Evolutionary conservation across 2,888 invertebrate genomes (phyloP).

Genomic region (Adelognathus sp.): DNA sequence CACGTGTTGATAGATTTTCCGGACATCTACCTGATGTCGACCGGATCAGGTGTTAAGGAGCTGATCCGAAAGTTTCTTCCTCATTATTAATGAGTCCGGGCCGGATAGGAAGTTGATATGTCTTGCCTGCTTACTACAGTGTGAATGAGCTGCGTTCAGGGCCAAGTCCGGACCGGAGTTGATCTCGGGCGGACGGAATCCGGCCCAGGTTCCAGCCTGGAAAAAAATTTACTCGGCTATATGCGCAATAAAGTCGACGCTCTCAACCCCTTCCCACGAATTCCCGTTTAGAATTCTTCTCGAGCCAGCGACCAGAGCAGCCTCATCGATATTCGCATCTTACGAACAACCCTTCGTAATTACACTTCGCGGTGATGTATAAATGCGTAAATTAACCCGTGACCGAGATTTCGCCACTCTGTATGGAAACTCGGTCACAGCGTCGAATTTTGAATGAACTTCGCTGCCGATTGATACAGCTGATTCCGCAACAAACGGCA

Average conservation of each 20-base stretch:
- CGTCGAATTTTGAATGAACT: conserved; percentile 10
- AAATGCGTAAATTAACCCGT: conserved; percentile 7
- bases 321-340: neutral
- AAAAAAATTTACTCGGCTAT: no score
- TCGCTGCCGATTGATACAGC: conserved; percentile 27
- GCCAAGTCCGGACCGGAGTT: no score
- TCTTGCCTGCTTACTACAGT: no score
- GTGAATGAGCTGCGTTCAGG: no score
- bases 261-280: neutral
- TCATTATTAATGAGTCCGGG: no score
- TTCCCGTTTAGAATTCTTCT: neutral
- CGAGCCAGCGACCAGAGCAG: neutral
- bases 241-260: neutral
- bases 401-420: neutral
- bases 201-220: no score
- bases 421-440: conserved; percentile 26
- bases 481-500: conserved; percentile 31
- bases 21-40: no score
- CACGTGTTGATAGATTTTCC: no score
- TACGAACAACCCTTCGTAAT: neutral
- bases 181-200: no score
- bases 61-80: no score
- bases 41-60: no score
- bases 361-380: neutral
- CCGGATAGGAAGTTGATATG: no score